Base-by-base conservation (phyloP, 2,113 vertebrate genomes). In the Mesoclemmys tuberculata region DNA sequence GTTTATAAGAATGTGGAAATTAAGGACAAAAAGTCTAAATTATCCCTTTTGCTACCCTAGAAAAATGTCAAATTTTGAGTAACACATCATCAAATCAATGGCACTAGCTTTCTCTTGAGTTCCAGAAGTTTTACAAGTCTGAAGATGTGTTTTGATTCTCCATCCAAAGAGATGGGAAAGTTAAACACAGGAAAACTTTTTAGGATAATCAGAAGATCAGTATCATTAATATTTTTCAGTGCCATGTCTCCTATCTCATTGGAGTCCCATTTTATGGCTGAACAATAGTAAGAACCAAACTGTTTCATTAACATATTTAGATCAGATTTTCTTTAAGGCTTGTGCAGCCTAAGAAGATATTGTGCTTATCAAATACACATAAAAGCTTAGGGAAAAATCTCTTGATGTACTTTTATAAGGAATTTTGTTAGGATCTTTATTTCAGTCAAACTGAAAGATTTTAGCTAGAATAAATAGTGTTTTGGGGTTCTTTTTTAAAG, bases 21-120 rank as follows among this genome's bases (percentile, higher is more conserved):
- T 58, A 90, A 95, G 95, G 93, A 90, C 87, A 95, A 96, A 97
- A 94, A 3, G 0, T 8, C 31, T 88, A 92, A 92, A 97, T 94
- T 88, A 92, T 93, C 93, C 74, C 86, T 94, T 93, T 92, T 92
- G 7, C 49, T 96, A 8, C 85, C 83, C 89, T 91, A 96, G 93
- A 96, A 96, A 96, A 95, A 86, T 54, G 96, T 96, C 95, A 96
- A 24, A 22, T 86, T 95, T 88, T 90, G 80, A 88, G 64, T 88
- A 90, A 75, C 95, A 97, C 95, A 95, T 96, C 92, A 95, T 96
- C 94, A 97, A 96, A 94, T 94, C 92, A 94, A 84, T 91, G 87
- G 81, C 87, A 96, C 87, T 89, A 92, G 11, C 78, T 95, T 82
- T 55, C 85, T 94, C 4, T 46, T 81, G 5, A 91, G n/a, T 93